Evolutionary conservation across 1,140 invertebrate species (phyloP), one percentile per base, ranked within the genome.

Genomic region (Antheraea pernyi): DNA sequence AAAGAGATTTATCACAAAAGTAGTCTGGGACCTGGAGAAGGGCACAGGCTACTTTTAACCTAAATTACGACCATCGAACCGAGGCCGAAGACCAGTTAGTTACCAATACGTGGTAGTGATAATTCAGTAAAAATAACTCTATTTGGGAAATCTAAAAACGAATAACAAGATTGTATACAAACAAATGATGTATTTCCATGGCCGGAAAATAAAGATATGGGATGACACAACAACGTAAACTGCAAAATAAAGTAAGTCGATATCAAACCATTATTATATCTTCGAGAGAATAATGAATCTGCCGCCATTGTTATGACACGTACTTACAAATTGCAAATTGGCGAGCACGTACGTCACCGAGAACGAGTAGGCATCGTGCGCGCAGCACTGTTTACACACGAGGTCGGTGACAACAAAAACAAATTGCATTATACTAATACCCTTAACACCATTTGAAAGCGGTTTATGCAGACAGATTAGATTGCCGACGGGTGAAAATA

Each of bases 241-340:
- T n/a, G 0, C 11, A 53, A 9, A 53, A 53, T 16, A 42, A 42
- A 42, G 1, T 42, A 11, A 53, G 46, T 53, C 16, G 6, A 53
- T 10, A 53, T 53, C 46, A 53, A 53, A 53, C 46, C 4, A 16
- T 53, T 13, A 13, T n/a, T 13, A 13, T n/a, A 53, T 53, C 13
- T 71, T 71, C 71, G 73, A 71, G 79, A 86, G 81, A 83, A 90
- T 83, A 88, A 90, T 88, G 80, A 79, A 72, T 76, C 48, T 69
- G 75, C 61, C 46, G 78, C 76, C 74, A 80, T 86, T 85, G 81
- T 83, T 79, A 65, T 63, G 75, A 66, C 82, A 85, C 80, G 86
- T 78, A 82, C 13, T 53, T 53, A 16, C 16, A 53, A 60, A 76
- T 77, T 80, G 77, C 64, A 79, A 77, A 82, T 79, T 74, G 75